Base-by-base conservation (phyloP, 1,140 invertebrate genomes). In the Nixonia krombeini region DNA sequence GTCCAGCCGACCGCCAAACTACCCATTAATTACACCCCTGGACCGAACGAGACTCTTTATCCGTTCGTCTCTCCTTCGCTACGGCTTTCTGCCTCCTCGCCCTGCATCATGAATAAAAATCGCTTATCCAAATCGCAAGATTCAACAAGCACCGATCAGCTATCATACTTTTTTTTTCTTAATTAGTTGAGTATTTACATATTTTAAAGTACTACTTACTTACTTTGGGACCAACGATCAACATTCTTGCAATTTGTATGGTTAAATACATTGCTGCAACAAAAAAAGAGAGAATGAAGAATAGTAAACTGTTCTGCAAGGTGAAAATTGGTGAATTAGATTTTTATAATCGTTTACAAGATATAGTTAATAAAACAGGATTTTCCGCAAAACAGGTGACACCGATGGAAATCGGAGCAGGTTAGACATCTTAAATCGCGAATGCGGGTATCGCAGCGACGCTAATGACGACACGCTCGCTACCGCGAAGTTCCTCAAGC, bases 1-100 rank as follows among this genome's bases (percentile, higher is more conserved):
- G 83, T 84, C 81, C 78, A 75, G 71, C 72, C 74, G 78, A 81
- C 77, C 78, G 76, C 81, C 81, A 82, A 84, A 83, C 83, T 81
- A 74, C 65, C 75, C 78, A 85, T 85, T 85, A 85, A 85, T 85
- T 85, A 84, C 74, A 28, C 9, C 33, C 51, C 31, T 66, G 51
- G 35, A 13, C 41, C 35, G 7, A 42, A 35, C 13, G 33, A 55
- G 8, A 51, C 17, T 29, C 18, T 57, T 46, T 40, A 23, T 55
- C 55, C 44, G 47, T 58, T 50, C 50, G 21, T 40, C 41, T 23
- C 35, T 46, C 35, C 28, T 45, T 37, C 29, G 37, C 46, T 47
- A 10, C 31, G 52, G 17, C 31, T 59, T 44, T 65, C 51, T 51
- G 49, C 55, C 45, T 17, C 6, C 44, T 42, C 42, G 8, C 2